These are phyloP conservation scores for Sander lucioperca DNA, from an alignment of 2,113 vertebrate genomes.

Conservation along the genomic window DNA sequence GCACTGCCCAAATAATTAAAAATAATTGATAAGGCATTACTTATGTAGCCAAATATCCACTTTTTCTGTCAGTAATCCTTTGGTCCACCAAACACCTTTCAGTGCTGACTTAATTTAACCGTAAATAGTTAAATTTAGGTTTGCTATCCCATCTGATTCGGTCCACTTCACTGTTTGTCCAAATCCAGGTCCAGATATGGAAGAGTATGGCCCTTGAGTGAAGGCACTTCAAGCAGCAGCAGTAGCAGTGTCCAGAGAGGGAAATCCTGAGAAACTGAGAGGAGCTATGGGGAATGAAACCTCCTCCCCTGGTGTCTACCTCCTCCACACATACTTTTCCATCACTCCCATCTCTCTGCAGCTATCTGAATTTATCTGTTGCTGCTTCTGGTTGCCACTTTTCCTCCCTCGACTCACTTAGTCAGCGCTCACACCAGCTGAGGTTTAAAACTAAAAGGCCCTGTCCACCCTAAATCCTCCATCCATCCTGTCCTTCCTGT, in stretches of 20 bases:
- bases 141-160: constrained; percentile 10
- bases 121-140: background rate
- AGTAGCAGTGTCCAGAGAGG: constrained; percentile 51
- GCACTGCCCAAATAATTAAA: background rate
- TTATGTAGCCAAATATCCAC: background rate
- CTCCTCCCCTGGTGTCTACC: constrained; percentile 54
- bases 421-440: background rate
- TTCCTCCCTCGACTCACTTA: constrained; percentile 15
- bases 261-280: constrained; percentile 65
- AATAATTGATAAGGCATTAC: background rate
- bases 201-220: constrained; percentile 50
- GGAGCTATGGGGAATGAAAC: constrained; percentile 53
- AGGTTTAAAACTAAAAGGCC: constrained; percentile 17
- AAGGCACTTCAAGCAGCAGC: constrained; percentile 48
- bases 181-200: constrained; percentile 67
- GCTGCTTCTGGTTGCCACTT: constrained; percentile 50
- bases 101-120: background rate
- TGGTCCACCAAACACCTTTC: constrained; percentile 13
- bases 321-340: constrained; percentile 62
- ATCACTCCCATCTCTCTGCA: constrained; percentile 50
- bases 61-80: constrained; percentile 39
- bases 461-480: constrained; percentile 17
- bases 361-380: constrained; percentile 60
- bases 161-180: constrained; percentile 29
- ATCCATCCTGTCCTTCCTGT: constrained; percentile 15